Base-by-base conservation (phyloP, 2,888 invertebrate species). In the Cantharis nigra region DNA sequence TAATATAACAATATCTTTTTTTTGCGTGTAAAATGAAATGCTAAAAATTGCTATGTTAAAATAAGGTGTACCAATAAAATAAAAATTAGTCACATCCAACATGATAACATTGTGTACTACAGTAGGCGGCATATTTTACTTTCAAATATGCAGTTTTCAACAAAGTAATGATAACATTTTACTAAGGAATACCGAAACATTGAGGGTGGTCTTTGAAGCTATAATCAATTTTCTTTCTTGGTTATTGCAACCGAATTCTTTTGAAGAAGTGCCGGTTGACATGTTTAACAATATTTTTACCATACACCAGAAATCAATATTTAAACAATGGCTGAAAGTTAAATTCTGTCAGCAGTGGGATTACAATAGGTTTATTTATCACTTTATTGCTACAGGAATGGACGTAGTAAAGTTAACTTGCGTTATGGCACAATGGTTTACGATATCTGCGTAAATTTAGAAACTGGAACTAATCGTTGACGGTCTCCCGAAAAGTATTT, bases 391-490 rank as follows among this genome's bases (percentile, higher is more conserved):
- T 18, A 26, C 67, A 63, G 63, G 69, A 75, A 74, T 72, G 75
- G 67, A 49, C 75, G 77, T 78, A 74, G 77, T 76, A 73, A 77
- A 69, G 72, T 65, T 67, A 73, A 76, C 75, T 72, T 75, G 76
- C 78, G 30, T 71, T 65, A 63, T 75, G 67, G 67, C 30, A 64
- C 63, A 75, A 81, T 79, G 78, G 74, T 82, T 81, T 83, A 82
- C 80, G 80, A 76, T 79, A 77, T 79, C 76, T 77, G 77, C 80
- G 78, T 75, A 79, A 79, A 77, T 81, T 79, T 81, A 78, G 80
- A 81, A 75, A 76, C 80, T 80, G 82, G 79, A 82, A 82, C 82
- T 79, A 82, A 82, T 81, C 79, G 78, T 64, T 63, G 64, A 74
- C 78, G 74, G 76, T 70, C 70, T 73, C 76, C 73, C 49, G 70